These are phyloP conservation scores for Lemur catta DNA, from an alignment of 2,797 vertebrate species.

Conservation along the genomic window DNA sequence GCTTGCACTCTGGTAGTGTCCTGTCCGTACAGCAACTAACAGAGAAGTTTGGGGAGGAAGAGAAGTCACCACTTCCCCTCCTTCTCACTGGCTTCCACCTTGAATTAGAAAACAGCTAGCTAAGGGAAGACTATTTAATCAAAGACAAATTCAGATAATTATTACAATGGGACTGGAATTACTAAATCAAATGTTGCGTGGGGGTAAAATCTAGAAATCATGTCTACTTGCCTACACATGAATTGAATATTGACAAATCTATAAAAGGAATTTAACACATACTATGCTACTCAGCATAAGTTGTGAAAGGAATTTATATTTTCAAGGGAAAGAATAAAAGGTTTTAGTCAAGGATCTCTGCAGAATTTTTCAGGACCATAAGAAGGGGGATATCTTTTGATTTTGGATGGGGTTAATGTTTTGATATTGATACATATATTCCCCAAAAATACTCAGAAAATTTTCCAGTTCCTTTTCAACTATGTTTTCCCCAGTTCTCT, in stretches of 20 bases:
- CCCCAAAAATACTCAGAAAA: background rate
- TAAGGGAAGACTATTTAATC: background rate
- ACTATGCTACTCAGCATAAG: background rate
- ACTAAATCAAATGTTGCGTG: background rate
- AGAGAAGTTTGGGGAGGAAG: background rate
- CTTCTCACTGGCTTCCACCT: background rate
- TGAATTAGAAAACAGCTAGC: background rate
- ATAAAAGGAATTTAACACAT: background rate
- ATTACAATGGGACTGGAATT: background rate
- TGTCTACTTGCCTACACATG: background rate
- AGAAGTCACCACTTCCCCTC: background rate
- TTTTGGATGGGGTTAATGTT: background rate
- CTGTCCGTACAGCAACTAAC: background rate
- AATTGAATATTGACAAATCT: conserved; percentile 24
- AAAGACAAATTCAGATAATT: background rate
- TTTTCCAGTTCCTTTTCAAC: background rate
- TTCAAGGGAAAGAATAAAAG: background rate
- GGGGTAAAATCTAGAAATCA: background rate
- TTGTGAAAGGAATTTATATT: background rate
- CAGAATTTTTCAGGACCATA: background rate
- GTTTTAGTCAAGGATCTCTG: background rate
- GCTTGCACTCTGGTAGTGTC: background rate
- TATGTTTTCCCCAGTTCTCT: background rate
- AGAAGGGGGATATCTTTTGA: background rate
- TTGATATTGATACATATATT: background rate